These are phyloP conservation scores for Pseudanteris insignis DNA, from an alignment of 2,888 invertebrate genomes.

Conservation along the genomic window DNA sequence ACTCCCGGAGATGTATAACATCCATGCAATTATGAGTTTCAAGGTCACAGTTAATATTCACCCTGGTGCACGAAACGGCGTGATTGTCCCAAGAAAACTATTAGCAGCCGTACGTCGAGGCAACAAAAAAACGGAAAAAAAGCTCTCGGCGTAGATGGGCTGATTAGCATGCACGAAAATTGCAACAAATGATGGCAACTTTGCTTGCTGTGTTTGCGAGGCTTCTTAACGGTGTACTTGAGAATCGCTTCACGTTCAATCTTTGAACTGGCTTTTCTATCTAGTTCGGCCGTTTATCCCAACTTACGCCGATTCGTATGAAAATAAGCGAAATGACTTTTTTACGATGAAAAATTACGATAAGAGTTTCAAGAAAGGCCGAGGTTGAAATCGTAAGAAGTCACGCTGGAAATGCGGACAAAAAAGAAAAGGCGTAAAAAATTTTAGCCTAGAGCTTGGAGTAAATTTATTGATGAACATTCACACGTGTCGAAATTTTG, in stretches of 20 bases:
- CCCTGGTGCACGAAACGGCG: slow-evolving; percentile 22
- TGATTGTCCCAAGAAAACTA: slow-evolving; percentile 34
- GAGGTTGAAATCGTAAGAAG: slow-evolving; percentile 15
- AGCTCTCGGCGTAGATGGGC: not conserved
- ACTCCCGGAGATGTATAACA: too few species aligned
- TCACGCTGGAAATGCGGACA: slow-evolving; percentile 27
- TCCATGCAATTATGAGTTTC: slow-evolving; percentile 30
- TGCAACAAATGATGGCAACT: slow-evolving; percentile 23
- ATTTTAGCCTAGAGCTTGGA: slow-evolving; percentile 20
- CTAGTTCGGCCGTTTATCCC: not conserved
- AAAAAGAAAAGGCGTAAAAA: slow-evolving; percentile 5
- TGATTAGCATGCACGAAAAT: slow-evolving; percentile 26
- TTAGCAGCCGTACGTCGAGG: slow-evolving; percentile 9
- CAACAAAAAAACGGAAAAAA: slow-evolving; percentile 10
- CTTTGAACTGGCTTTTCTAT: too few species aligned
- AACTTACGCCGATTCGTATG: too few species aligned
- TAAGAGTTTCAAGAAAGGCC: slow-evolving; percentile 16
- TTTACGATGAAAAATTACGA: too few species aligned
- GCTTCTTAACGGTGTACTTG: slow-evolving; percentile 7
- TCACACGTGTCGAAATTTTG: slow-evolving; percentile 38
- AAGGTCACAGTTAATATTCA: slow-evolving; percentile 38
- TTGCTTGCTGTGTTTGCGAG: slow-evolving; percentile 8
- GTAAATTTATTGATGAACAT: slow-evolving; percentile 36
- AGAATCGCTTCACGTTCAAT: slow-evolving; percentile 1
- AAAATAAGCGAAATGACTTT: too few species aligned